Evolutionary conservation across 1,140 invertebrate genomes (phyloP).

Genomic region (Pinna nobilis): DNA sequence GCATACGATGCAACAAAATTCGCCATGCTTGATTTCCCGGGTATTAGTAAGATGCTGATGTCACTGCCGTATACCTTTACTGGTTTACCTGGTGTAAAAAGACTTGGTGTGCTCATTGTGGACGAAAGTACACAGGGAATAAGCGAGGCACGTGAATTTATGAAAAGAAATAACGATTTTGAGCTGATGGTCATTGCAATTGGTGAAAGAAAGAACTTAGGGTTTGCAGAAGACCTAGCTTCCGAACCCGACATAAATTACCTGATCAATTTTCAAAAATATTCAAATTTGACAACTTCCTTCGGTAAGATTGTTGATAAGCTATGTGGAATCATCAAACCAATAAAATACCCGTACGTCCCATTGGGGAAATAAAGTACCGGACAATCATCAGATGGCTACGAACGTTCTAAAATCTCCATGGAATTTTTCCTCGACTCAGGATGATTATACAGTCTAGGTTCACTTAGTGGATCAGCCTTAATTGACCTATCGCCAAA

Average conservation of each 20-base stretch:
- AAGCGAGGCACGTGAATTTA: conserved; percentile 38
- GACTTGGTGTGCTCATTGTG: conserved; percentile 50
- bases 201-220: conserved; percentile 33
- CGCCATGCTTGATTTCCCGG: conserved; percentile 43
- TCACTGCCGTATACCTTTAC: conserved; percentile 37
- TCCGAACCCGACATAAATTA: conserved; percentile 49
- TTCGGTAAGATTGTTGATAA: conserved; percentile 26
- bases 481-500: too few relatives aligned
- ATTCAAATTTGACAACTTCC: conserved; percentile 14
- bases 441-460: too few relatives aligned
- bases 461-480: too few relatives aligned
- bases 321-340: conserved; percentile 15
- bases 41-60: conserved; percentile 31
- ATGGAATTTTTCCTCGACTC: too few relatives aligned
- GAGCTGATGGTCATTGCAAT: conserved; percentile 50
- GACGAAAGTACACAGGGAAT: conserved; percentile 49
- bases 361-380: too few relatives aligned
- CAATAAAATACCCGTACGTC: too few relatives aligned
- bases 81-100: conserved; percentile 36
- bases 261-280: conserved; percentile 45
- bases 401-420: too few relatives aligned
- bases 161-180: conserved; percentile 33
- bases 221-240: conserved; percentile 35
- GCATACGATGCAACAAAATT: conserved; percentile 32
- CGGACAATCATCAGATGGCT: too few relatives aligned